phyloP scores from a whole-genome alignment of 1,140 invertebrate species.

The Paraescarpia echinospica region DNA sequence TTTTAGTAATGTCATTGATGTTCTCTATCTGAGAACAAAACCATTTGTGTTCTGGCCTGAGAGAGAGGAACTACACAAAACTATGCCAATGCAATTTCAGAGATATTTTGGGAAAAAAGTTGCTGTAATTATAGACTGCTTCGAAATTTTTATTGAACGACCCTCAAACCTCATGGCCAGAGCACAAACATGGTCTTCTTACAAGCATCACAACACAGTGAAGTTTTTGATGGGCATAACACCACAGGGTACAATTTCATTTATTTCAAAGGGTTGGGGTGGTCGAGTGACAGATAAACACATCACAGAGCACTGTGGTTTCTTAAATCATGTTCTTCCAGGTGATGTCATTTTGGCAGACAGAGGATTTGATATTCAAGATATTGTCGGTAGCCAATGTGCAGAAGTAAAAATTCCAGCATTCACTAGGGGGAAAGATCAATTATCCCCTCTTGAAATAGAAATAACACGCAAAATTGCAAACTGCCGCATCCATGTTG shows the following conservation, averaged over 20 bases:
- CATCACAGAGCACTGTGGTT: constrained; percentile 50
- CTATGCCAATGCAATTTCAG: too few species aligned
- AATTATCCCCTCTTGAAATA: constrained; percentile 14
- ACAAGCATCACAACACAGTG: constrained; percentile 21
- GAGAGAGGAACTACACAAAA: too few species aligned
- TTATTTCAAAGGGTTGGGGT: constrained; percentile 40
- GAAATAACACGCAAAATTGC: background rate
- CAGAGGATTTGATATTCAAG: constrained; percentile 51
- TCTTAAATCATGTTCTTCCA: constrained; percentile 52
- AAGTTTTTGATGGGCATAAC: constrained; percentile 13
- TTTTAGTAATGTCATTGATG: constrained; percentile 8
- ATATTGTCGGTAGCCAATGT: background rate
- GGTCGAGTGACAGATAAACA: constrained; percentile 51
- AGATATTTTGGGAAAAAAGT: too few species aligned
- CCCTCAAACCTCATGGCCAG: constrained; percentile 8
- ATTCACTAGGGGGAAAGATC: background rate
- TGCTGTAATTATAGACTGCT: too few species aligned
- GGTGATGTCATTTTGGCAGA: constrained; percentile 55
- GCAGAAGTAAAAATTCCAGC: constrained; percentile 19
- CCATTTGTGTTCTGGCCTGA: too few species aligned
- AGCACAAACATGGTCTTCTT: constrained; percentile 14
- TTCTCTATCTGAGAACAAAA: constrained; percentile 4
- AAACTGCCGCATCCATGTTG: constrained; percentile 17
- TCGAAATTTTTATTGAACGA: background rate
- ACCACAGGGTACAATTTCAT: constrained; percentile 6